phyloP scores from a whole-genome alignment of 2,797 vertebrate species.

The Malacoraja senta region DNA sequence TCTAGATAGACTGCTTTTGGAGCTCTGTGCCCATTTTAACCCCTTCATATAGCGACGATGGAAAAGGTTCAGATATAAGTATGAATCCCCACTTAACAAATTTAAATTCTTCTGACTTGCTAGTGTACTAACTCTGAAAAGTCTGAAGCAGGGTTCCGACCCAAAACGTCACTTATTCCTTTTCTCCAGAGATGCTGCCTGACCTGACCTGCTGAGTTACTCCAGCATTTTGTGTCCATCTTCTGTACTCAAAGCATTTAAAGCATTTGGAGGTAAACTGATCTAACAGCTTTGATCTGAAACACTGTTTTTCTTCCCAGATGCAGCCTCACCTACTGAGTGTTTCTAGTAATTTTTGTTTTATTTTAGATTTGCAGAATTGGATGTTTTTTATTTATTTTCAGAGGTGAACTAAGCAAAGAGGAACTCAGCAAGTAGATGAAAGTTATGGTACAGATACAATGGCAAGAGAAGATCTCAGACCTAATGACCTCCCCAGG shows the following conservation, averaged over 20 bases:
- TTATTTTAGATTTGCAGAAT: background rate
- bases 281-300: too few species aligned
- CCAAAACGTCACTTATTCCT: too few species aligned
- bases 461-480: background rate
- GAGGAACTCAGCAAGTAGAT: background rate
- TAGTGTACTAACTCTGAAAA: background rate
- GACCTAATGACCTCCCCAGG: background rate
- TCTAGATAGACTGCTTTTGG: background rate
- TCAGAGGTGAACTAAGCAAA: background rate
- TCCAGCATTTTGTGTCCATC: too few species aligned
- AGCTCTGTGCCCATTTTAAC: background rate
- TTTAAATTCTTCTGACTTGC: background rate
- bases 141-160: too few species aligned
- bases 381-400: background rate
- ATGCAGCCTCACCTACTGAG: too few species aligned
- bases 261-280: too few species aligned
- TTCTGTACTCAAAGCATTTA: too few species aligned
- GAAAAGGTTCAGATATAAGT: background rate
- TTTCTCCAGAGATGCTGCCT: too few species aligned
- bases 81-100: background rate
- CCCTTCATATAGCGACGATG: too few species aligned
- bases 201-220: too few species aligned
- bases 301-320: too few species aligned
- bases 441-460: background rate
- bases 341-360: too few species aligned